These are phyloP conservation scores for Phataginus tricuspis DNA, from an alignment of 2,797 vertebrate species.

Conservation along the genomic window DNA sequence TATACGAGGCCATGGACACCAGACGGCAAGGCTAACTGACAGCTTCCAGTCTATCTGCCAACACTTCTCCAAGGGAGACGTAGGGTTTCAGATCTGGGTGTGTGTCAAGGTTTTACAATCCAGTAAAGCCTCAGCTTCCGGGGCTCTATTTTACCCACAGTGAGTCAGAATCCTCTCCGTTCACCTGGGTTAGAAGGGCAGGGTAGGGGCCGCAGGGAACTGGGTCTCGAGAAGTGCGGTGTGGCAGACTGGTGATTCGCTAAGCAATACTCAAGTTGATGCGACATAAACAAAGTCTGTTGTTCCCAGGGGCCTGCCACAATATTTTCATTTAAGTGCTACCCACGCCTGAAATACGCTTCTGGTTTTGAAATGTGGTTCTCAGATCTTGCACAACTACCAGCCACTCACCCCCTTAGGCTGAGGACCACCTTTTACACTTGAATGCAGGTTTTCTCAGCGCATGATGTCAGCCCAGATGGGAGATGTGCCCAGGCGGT, in stretches of 20 bases:
- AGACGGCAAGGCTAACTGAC: background rate
- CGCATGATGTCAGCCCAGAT: background rate
- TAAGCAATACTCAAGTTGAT: background rate
- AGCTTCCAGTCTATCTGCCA: background rate
- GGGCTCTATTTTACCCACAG: background rate
- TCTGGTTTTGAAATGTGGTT: slow-evolving; percentile 59
- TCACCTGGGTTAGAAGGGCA: background rate
- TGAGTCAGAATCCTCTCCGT: background rate
- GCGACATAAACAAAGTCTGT: background rate
- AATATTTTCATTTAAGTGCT: slow-evolving; percentile 44
- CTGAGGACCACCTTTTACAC: background rate
- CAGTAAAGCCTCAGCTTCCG: background rate
- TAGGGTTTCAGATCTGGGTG: background rate
- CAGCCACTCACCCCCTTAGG: background rate
- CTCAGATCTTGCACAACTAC: background rate
- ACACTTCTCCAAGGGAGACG: background rate
- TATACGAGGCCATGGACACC: too few relatives aligned
- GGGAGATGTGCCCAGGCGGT: background rate
- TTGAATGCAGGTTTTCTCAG: slow-evolving; percentile 38
- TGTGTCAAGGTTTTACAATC: background rate
- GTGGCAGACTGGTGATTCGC: background rate
- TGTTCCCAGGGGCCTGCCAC: background rate
- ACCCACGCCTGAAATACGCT: slow-evolving; percentile 16
- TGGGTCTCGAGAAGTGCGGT: background rate
- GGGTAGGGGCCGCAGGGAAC: background rate